A percentile compares a stretch with the other conserved stretches of the same genome.
Conservation (phyloP, 1,140 invertebrate species). For the Lethocerus indicus region DNA sequence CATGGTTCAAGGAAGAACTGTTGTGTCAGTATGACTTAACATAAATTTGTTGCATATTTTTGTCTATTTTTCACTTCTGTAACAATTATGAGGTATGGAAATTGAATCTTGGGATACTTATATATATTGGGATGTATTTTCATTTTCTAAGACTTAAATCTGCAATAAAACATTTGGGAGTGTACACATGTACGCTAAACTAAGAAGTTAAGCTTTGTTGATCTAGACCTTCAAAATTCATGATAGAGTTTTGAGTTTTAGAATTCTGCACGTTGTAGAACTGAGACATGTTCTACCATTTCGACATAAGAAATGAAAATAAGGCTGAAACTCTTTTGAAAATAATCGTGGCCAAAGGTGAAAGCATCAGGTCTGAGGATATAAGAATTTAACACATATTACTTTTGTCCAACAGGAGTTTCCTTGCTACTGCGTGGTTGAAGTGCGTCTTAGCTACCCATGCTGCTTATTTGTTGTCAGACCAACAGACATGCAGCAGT, state of each 20-base stretch:
- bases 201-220: too few relatives aligned
- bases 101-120: too few relatives aligned
- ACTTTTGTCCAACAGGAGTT: neutral
- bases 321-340: neutral
- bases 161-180: too few relatives aligned
- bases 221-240: too few relatives aligned
- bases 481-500: neutral
- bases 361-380: neutral
- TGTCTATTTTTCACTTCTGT: neutral
- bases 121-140: too few relatives aligned
- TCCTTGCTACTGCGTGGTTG: conserved; percentile 4
- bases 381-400: neutral
- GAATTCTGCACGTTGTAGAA: neutral
- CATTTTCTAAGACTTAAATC: too few relatives aligned
- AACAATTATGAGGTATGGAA: too few relatives aligned
- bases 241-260: neutral
- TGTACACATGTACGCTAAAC: too few relatives aligned
- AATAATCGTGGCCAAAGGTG: neutral
- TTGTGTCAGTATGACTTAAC: conserved; percentile 6
- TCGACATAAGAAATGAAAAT: neutral
- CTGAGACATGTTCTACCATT: too few relatives aligned
- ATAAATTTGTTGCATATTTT: neutral
- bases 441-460: conserved; percentile 4
- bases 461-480: conserved; percentile 3
- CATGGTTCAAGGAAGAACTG: conserved; percentile 5